Evolutionary conservation across 2,888 invertebrate species (phyloP).

Genomic region (Drosophila mulleri): DNA sequence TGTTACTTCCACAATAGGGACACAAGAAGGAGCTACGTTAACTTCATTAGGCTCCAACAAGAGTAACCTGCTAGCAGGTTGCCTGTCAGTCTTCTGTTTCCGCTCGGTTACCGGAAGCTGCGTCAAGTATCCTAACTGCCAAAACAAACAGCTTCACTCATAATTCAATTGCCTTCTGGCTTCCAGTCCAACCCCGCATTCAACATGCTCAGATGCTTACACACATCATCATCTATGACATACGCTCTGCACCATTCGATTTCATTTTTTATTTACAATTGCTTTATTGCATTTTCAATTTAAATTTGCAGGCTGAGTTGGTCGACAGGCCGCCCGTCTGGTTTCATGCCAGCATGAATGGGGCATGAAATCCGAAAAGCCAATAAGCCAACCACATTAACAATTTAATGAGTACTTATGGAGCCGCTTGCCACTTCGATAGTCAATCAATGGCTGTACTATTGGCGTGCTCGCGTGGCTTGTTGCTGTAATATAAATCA

Average conservation of each 20-base stretch:
- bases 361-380: slow-evolving; percentile 35
- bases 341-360: slow-evolving; percentile 6
- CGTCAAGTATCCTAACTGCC: slow-evolving; percentile 64
- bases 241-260: slow-evolving; percentile 4
- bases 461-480: slow-evolving; percentile 26
- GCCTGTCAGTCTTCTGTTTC: slow-evolving; percentile 49
- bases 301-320: slow-evolving; percentile 39
- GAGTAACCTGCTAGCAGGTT: slow-evolving; percentile 32
- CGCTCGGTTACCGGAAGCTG: slow-evolving; percentile 59
- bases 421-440: slow-evolving; percentile 63
- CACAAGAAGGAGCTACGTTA: slow-evolving; percentile 24
- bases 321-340: slow-evolving; percentile 30
- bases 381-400: slow-evolving; percentile 64
- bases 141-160: slow-evolving; percentile 39
- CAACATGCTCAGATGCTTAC: slow-evolving; percentile 11
- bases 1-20: not conserved
- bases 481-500: not conserved
- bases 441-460: slow-evolving; percentile 50
- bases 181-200: slow-evolving; percentile 22
- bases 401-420: slow-evolving; percentile 69
- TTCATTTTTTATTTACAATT: slow-evolving; percentile 21
- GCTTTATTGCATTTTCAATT: slow-evolving; percentile 55
- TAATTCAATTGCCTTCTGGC: slow-evolving; percentile 50
- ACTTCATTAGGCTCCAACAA: slow-evolving; percentile 47
- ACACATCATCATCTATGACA: slow-evolving; percentile 23